Evolutionary conservation across 2,113 vertebrate genomes (phyloP).

Genomic region (Chrysochloris asiatica): DNA sequence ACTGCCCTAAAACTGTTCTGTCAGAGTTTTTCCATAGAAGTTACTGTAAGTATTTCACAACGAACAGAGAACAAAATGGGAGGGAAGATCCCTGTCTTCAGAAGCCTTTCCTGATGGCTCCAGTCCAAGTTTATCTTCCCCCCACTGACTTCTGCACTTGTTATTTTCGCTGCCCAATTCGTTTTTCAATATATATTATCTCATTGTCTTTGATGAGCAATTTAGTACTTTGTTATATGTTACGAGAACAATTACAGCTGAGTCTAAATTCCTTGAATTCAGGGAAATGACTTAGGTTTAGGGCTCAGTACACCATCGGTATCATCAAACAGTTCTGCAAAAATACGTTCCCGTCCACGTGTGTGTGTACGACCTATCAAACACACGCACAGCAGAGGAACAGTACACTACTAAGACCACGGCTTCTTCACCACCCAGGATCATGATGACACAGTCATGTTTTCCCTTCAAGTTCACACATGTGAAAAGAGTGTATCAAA

Average conservation of each 20-base stretch:
- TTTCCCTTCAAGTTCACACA: conserved; percentile 1
- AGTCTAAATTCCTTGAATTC: conserved; percentile 59
- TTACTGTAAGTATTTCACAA: not conserved
- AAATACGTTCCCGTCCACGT: not conserved
- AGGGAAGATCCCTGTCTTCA: not conserved
- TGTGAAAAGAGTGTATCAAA: not conserved
- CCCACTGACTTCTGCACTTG: not conserved
- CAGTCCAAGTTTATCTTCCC: not conserved
- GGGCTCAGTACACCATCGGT: not conserved
- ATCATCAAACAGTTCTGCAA: conserved; percentile 4
- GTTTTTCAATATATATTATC: conserved; percentile 52
- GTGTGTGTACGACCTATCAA: not conserved
- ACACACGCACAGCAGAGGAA: not conserved
- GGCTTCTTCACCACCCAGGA: not conserved
- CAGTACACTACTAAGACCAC: not conserved
- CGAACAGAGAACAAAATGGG: not conserved
- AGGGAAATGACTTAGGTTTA: conserved; percentile 37
- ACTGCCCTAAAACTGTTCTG: not conserved
- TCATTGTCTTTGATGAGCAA: conserved; percentile 63
- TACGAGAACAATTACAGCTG: conserved; percentile 49
- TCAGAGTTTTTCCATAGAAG: not conserved
- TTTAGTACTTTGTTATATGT: conserved; percentile 50
- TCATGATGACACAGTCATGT: not conserved
- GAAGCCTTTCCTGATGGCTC: not conserved
- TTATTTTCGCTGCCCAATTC: conserved; percentile 58